A percentile compares a stretch with the other conserved stretches of the same genome.
Evolutionary conservation across 1,140 invertebrate genomes (phyloP).

Genomic region (Lepidurus arcticus): DNA sequence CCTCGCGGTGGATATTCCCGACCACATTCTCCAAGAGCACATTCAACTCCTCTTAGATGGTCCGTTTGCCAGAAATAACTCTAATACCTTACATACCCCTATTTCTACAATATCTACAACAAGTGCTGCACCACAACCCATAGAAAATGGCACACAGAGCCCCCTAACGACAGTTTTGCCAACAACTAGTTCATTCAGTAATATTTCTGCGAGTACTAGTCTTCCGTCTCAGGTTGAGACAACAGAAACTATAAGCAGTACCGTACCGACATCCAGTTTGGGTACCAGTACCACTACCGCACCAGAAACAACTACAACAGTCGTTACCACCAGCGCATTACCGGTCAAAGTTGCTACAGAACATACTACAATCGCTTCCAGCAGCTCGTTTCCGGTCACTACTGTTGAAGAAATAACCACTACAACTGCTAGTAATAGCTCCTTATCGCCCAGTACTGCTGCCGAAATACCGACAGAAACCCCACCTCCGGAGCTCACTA

Average conservation of each 20-base stretch:
- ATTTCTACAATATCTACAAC: constrained; percentile 34
- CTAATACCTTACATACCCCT: constrained; percentile 29
- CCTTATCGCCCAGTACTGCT: too few species aligned
- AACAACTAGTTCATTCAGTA: constrained; percentile 33
- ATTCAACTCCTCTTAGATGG: constrained; percentile 69
- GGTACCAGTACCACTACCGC: constrained; percentile 31
- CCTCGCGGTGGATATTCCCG: constrained; percentile 62
- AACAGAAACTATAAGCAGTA: constrained; percentile 34
- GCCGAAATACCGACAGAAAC: too few species aligned
- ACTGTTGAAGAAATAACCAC: background rate
- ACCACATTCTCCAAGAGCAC: constrained; percentile 69
- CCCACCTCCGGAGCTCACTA: too few species aligned
- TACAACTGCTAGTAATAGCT: constrained; percentile 6
- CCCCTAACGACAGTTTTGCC: constrained; percentile 43
- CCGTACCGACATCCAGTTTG: constrained; percentile 41
- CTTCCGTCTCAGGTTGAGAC: constrained; percentile 4
- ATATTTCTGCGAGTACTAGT: constrained; percentile 1
- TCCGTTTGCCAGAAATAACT: constrained; percentile 51
- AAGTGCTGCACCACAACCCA: constrained; percentile 40
- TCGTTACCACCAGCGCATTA: background rate
- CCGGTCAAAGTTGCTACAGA: constrained; percentile 23
- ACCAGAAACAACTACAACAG: constrained; percentile 30
- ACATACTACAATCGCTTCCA: constrained; percentile 27
- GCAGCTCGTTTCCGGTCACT: constrained; percentile 18
- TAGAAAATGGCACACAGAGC: constrained; percentile 49